Evolutionary conservation across 2,888 invertebrate species (phyloP).

Genomic region (Drosophila villosipedis): DNA sequence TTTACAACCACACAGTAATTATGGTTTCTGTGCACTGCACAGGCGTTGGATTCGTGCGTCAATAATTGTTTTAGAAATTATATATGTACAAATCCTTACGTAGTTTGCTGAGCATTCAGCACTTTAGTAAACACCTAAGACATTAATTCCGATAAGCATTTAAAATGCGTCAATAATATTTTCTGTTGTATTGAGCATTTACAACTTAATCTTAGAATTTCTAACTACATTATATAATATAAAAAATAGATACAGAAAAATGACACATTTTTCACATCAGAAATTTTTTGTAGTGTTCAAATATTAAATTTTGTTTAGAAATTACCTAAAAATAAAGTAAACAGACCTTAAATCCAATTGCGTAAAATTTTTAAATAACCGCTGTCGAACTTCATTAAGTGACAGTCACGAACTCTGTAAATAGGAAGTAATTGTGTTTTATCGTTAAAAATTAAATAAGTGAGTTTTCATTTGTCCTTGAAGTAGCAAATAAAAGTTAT

Average conservation of each 20-base stretch:
- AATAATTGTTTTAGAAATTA: not conserved
- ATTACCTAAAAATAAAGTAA: not conserved
- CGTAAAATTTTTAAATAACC: conserved; percentile 1
- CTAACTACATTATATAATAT: not conserved
- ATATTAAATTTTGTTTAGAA: not conserved
- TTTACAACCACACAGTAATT: conserved; percentile 28
- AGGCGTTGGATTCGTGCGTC: not conserved
- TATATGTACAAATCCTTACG: not conserved
- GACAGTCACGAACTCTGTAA: conserved; percentile 10
- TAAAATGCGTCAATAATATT: not conserved
- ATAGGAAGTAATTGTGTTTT: conserved; percentile 23
- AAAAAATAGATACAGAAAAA: not conserved
- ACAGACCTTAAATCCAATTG: not conserved
- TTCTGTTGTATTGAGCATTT: not conserved
- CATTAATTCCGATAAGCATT: not conserved
- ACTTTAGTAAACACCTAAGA: not conserved
- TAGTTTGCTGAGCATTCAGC: not conserved
- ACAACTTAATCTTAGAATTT: not conserved
- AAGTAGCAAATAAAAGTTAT: not conserved
- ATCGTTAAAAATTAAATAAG: conserved; percentile 22
- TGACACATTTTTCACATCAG: not conserved
- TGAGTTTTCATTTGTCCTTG: conserved; percentile 7
- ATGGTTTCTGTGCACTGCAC: not conserved
- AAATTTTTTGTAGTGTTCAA: not conserved
- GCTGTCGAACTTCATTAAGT: conserved; percentile 18